Base-by-base conservation (phyloP, 2,797 vertebrate species). In the Ataeniobius toweri region DNA sequence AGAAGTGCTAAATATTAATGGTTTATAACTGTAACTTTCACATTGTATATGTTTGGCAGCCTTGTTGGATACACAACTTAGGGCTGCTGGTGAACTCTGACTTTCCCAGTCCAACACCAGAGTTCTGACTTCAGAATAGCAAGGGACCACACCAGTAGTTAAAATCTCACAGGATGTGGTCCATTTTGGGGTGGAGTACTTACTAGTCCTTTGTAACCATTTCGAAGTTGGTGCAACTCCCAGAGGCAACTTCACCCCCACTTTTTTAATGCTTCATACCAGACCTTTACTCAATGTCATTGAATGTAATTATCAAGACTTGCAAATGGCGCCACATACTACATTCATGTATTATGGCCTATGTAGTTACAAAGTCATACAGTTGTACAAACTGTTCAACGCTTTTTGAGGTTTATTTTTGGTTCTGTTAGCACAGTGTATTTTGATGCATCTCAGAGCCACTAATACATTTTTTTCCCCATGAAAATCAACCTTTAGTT, bases 401-500 rank as follows among this genome's bases (percentile, higher is more conserved):
- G 0, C 22, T 44, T 12, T 69, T 46, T 69, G 26, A n/a, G 28
- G 41, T 26, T 69, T n/a, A 48, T 26, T 69, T 69, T 46, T 69
- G 41, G 24, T 48, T 69, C n/a, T 18, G 10, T 46, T n/a, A 5
- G 13, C 13, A 46, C 6, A 7, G 24, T 26, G 24, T 56, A n/a
- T 24, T 39, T 41, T 31, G 31, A 13, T 59, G 16, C 39, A 71
- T 77, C 26, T 71, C 14, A 41, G 28, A 14, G 39, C n/a, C n/a
- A 24, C 3, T 3, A 50, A 36, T 13, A 3, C 0, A 10, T 22
- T 10, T 65, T 73, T 53, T 73, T 36, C 13, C 14, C 24, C 7
- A 75, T 53, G 55, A 71, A 71, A 39, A 36, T 13, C 26, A 26
- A 74, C 65, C 71, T 67, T 18, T 78, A 80, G 78, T 53, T 77